Base-by-base conservation (phyloP, 2,888 invertebrate species). In the Spatulosminthurus flaviceps region DNA sequence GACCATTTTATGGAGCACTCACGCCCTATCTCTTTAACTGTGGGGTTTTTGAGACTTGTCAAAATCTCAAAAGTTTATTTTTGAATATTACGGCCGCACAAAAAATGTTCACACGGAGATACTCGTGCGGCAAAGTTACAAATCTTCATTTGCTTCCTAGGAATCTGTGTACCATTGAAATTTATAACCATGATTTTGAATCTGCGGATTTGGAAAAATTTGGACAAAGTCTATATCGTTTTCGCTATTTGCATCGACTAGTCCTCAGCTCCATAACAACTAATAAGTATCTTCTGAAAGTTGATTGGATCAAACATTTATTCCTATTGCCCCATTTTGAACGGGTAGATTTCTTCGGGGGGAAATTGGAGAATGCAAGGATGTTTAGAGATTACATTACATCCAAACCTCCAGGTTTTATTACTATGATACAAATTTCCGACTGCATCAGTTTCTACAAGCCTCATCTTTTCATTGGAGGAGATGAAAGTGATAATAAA, bases 361-460 rank as follows among this genome's bases (percentile, higher is more conserved):
- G 64, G 42, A 66, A 71, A 34, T 0, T 77, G 4, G 77, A 69
- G 19, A 69, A 22, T 42, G 9, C 13, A 21, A 19, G 21, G 28
- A 26, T 51, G 16, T 51, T 51, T 16, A 5, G 51, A 51, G 51
- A 51, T 9, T 51, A 19, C 16, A 19, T 51, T 60, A 24, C 21
- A n/a, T 13, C 16, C 29, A 5, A 70, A 77, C n/a, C 77, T 34
- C 16, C 26, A 24, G 34, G 61, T 43, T 26, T 71, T 9, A 16
- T 21, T 77, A 24, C 28, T 2, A 77, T 77, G 77, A 26, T 42
- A 26, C 69, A 77, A 21, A 70, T 71, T 34, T 24, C 70, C 9
- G 77, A 77, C 26, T 70, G 77, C 29, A 22, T 77, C 26, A 77
- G 77, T 26, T 77, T 77, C 22, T 71, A 77, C 34, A 70, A 60